Percentiles rank a stretch among this genome's conserved stretches.
These are phyloP conservation scores for Ochlodes sylvanus DNA, from an alignment of 2,888 invertebrate genomes.

Conservation along the genomic window DNA sequence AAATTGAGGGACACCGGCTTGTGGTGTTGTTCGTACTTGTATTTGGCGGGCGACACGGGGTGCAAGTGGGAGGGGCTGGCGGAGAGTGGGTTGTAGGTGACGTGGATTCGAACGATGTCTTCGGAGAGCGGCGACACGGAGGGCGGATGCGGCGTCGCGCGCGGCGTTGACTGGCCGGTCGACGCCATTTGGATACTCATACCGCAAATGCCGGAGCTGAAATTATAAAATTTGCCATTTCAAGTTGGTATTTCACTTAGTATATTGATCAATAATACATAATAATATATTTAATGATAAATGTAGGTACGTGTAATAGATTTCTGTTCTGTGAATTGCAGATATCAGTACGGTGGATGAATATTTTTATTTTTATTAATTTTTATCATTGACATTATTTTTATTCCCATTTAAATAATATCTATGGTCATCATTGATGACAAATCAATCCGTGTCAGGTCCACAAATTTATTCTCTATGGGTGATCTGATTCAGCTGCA, in stretches of 20 bases:
- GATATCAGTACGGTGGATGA: background rate
- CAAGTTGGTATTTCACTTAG: no score
- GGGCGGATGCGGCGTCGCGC: conserved; percentile 87
- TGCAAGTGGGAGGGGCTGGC: conserved; percentile 84
- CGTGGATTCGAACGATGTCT: conserved; percentile 91
- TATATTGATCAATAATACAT: no score
- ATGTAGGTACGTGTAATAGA: background rate
- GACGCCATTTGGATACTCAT: conserved; percentile 81
- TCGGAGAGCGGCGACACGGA: conserved; percentile 86
- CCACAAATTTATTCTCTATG: background rate
- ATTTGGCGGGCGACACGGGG: conserved; percentile 74
- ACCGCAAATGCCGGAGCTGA: conserved; percentile 78
- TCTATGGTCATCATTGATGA: background rate
- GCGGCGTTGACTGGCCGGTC: conserved; percentile 86
- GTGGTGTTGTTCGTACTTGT: conserved; percentile 69
- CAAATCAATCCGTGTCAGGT: background rate
- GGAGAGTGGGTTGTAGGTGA: conserved; percentile 87
- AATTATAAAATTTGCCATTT: conserved; percentile 46
- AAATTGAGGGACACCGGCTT: conserved; percentile 74
- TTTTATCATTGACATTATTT: no score
- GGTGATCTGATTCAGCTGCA: background rate
- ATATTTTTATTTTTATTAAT: background rate
- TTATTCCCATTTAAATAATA: no score
- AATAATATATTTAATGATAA: background rate
- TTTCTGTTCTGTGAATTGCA: background rate